These are phyloP conservation scores for Eudyptes chrysolophus DNA, from an alignment of 2,113 vertebrate genomes.

Conservation along the genomic window DNA sequence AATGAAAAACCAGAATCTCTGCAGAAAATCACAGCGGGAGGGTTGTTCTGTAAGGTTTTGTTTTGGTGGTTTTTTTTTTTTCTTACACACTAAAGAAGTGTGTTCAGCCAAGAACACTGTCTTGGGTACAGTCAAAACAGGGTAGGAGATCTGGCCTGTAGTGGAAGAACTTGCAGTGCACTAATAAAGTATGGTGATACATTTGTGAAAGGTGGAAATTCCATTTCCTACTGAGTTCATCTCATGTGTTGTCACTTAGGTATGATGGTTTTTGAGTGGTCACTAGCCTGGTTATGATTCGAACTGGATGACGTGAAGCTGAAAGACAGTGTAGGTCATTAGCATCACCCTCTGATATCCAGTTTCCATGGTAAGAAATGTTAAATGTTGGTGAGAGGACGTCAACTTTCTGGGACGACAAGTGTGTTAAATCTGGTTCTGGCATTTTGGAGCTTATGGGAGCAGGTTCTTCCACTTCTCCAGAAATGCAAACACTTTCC, in stretches of 20 bases:
- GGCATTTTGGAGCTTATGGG: neutral
- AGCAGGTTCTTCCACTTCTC: neutral
- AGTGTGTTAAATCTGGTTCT: neutral
- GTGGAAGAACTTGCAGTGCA: neutral
- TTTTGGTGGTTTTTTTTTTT: no score
- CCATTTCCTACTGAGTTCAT: neutral
- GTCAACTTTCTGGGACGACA: neutral
- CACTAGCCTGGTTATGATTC: neutral
- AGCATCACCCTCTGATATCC: neutral
- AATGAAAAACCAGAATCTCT: neutral
- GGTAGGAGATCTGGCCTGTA: neutral
- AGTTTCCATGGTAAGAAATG: neutral
- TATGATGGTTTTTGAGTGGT: neutral
- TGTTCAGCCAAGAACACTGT: neutral
- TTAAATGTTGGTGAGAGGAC: neutral
- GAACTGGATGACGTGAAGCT: neutral
- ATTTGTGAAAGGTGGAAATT: neutral
- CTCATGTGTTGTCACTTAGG: neutral
- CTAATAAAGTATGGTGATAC: neutral
- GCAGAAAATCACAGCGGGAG: rapidly evolving
- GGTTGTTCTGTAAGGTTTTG: neutral
- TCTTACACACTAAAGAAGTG: neutral
- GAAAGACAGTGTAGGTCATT: neutral
- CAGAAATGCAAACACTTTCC: neutral
- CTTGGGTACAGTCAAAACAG: neutral